These are phyloP conservation scores for Labroides dimidiatus DNA, from an alignment of 2,797 vertebrate genomes.

Conservation along the genomic window DNA sequence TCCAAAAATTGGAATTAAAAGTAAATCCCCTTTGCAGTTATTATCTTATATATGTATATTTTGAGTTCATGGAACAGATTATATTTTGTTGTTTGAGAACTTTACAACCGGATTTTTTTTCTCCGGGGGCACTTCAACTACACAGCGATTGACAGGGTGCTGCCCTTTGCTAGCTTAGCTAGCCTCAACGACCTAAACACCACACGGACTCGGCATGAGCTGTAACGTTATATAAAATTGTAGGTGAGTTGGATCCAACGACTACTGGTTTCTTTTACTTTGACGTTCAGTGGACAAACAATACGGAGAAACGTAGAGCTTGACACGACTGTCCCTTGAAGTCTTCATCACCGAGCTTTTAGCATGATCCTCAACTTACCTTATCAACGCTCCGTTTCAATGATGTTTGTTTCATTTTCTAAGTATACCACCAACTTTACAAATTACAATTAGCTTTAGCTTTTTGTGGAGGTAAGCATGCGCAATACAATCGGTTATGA, in stretches of 20 bases:
- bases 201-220: constrained; percentile 10
- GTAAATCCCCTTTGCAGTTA: no score
- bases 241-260: constrained; percentile 52
- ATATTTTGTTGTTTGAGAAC: rapidly evolving
- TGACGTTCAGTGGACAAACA: neutral
- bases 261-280: neutral
- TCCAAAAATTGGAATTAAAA: no score
- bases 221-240: constrained; percentile 6
- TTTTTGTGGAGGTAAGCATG: neutral
- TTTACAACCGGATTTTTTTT: rapidly evolving
- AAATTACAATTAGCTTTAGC: neutral
- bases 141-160: constrained; percentile 53
- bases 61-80: no score
- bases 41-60: no score
- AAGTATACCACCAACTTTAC: neutral
- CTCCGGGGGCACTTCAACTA: constrained; percentile 31
- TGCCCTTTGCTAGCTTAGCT: constrained; percentile 57
- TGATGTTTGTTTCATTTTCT: neutral
- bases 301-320: neutral
- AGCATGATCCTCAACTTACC: constrained; percentile 33
- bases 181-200: constrained; percentile 45
- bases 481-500: neutral
- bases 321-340: constrained; percentile 1
- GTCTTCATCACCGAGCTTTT: constrained; percentile 29
- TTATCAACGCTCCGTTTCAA: constrained; percentile 3